A percentile compares a stretch with the other conserved stretches of the same genome.
These are phyloP conservation scores for Parauchenoglanis ngamensis DNA, from an alignment of 2,797 vertebrate species.

Conservation along the genomic window DNA sequence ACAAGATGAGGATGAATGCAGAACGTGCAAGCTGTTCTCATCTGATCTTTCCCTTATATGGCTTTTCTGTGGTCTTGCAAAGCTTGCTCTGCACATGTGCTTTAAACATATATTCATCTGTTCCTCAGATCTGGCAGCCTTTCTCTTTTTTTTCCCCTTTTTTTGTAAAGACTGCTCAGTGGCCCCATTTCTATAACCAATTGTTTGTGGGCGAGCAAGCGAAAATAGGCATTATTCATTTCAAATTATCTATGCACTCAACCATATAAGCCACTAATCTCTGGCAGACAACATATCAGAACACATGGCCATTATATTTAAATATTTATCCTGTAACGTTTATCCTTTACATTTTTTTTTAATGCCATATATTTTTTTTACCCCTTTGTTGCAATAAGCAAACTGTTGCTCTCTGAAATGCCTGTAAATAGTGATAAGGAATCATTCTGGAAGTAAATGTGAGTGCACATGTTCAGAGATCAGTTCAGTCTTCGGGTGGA, in stretches of 20 bases:
- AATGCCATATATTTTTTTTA: background rate
- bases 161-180: slow-evolving; percentile 28
- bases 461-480: slow-evolving; percentile 25
- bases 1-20: slow-evolving; percentile 41
- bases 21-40: slow-evolving; percentile 36
- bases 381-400: background rate
- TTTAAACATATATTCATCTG: slow-evolving; percentile 57
- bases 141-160: background rate
- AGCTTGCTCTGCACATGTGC: slow-evolving; percentile 44
- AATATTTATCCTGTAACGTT: slow-evolving; percentile 11
- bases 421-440: slow-evolving; percentile 18
- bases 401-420: background rate
- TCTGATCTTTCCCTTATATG: slow-evolving; percentile 53
- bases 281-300: slow-evolving; percentile 27
- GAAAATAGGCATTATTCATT: slow-evolving; percentile 42
- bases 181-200: slow-evolving; percentile 48
- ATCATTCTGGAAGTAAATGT: slow-evolving; percentile 4
- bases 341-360: background rate
- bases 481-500: slow-evolving; percentile 9
- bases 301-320: slow-evolving; percentile 17
- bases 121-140: slow-evolving; percentile 45
- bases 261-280: slow-evolving; percentile 34
- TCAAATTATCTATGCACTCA: slow-evolving; percentile 38
- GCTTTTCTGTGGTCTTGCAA: slow-evolving; percentile 36
- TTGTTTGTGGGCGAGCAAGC: slow-evolving; percentile 41